These are phyloP conservation scores for Lithobates pipiens DNA, from an alignment of 2,797 vertebrate species.

Conservation along the genomic window DNA sequence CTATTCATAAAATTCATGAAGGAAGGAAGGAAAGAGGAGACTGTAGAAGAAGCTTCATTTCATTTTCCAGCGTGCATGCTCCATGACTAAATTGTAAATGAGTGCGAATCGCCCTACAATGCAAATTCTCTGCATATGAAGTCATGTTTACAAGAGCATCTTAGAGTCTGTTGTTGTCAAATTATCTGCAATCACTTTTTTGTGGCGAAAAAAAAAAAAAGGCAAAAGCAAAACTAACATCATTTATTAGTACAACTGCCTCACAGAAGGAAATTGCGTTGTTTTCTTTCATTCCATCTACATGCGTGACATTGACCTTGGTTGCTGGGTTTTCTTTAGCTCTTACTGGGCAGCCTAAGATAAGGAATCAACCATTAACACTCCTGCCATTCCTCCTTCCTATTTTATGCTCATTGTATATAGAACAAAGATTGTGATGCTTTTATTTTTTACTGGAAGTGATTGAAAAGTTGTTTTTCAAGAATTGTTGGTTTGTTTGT, in stretches of 20 bases:
- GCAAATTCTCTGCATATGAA: constrained; percentile 46
- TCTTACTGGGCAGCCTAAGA: not conserved
- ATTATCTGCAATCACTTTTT: constrained; percentile 31
- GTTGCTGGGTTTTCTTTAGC: not conserved
- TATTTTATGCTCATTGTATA: constrained; percentile 1
- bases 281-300: constrained; percentile 56
- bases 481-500: not conserved
- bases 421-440: not conserved
- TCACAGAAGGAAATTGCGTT: constrained; percentile 35
- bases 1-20: constrained; percentile 44
- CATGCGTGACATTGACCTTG: not conserved
- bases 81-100: constrained; percentile 57
- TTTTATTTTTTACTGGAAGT: constrained; percentile 2
- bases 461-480: not conserved
- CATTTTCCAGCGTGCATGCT: constrained; percentile 53
- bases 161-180: constrained; percentile 37
- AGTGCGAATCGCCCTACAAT: constrained; percentile 38
- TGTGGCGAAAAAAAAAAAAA: constrained; percentile 56
- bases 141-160: constrained; percentile 56
- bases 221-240: constrained; percentile 21
- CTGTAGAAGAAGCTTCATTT: constrained; percentile 52
- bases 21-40: constrained; percentile 30
- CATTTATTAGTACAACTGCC: constrained; percentile 52
- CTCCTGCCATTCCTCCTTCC: constrained; percentile 21
- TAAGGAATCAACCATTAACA: constrained; percentile 19